Conservation (phyloP, 2,113 vertebrate genomes). For the Propithecus coquereli region DNA sequence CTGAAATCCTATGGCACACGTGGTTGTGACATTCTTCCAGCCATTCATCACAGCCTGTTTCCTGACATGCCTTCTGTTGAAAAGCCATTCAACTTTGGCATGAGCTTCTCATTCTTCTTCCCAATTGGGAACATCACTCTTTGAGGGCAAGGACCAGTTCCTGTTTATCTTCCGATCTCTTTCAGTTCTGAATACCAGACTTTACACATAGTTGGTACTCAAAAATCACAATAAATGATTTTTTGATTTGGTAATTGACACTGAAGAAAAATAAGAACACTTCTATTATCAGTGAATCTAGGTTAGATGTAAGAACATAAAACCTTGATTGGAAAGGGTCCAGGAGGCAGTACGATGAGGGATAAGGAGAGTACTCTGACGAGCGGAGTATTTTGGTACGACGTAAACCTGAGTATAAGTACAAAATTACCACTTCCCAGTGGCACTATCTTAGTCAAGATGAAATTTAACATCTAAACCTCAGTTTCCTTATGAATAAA, state of each 20-base stretch:
- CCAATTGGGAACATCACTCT: not conserved
- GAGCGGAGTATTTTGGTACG: not conserved
- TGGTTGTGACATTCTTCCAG: not conserved
- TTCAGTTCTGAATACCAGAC: not conserved
- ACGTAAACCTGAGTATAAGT: not conserved
- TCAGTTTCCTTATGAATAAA: not conserved
- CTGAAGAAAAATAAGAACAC: not conserved
- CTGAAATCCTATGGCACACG: not conserved
- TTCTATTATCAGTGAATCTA: not conserved
- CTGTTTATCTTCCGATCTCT: not conserved
- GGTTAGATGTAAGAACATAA: not conserved
- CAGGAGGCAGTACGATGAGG: accelerated
- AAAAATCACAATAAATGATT: not conserved
- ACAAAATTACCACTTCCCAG: not conserved
- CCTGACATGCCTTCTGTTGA: not conserved
- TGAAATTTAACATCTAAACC: not conserved
- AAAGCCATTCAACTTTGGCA: not conserved
- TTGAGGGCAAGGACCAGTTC: not conserved
- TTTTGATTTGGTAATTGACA: not conserved
- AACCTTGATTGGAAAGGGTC: not conserved
- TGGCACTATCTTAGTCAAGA: not conserved
- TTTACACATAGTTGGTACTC: not conserved
- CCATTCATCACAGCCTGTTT: not conserved
- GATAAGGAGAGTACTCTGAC: not conserved
- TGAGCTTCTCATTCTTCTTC: not conserved